Evolutionary conservation across 2,888 invertebrate species (phyloP), one percentile per base, ranked within the genome.

Genomic region (Diarsia mendica): DNA sequence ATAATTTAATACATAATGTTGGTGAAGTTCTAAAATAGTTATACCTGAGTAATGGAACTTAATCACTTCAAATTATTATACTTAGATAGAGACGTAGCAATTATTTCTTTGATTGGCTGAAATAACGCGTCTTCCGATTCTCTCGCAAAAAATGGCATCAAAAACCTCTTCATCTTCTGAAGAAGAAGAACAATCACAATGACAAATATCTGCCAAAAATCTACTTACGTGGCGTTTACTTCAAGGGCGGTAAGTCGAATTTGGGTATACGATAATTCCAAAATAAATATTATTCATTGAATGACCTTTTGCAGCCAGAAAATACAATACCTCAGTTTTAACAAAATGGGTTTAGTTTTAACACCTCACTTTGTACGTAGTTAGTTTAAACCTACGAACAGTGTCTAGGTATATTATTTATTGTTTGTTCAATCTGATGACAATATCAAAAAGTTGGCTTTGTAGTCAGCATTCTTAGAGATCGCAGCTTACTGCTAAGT

Each of bases 361-460:
- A 75, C 84, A 79, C 84, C 64, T 79, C 61, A 4, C 11, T 48
- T 33, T 28, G 44, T 33, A 73, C 39, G 55, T 66, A 58, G 63
- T 66, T 49, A 55, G 13, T 72, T 63, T 18, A 51, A 61, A 69
- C 61, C 61, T 49, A 49, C 58, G n/a, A 53, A 68, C 67, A 23
- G 46, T 76, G 33, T 39, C 58, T 20, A n/a, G n/a, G n/a, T n/a
- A 44, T 77, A 44, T 33, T 75, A 23, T 53, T 44, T 46, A 33
- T 63, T 80, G 72, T 85, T 78, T 80, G 61, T 67, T 61, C 66
- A 76, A 80, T 84, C 71, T 83, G 65, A 70, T 74, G 75, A 75
- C 58, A 78, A 63, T 67, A 67, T 28, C 53, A 73, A 74, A 80
- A 74, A 80, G 68, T 71, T 18, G 55, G 63, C 44, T 33, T 69